Percentiles rank a stretch among this genome's conserved stretches.
Conservation (phyloP, 2,797 vertebrate species). For the Toxotes lorentzi region DNA sequence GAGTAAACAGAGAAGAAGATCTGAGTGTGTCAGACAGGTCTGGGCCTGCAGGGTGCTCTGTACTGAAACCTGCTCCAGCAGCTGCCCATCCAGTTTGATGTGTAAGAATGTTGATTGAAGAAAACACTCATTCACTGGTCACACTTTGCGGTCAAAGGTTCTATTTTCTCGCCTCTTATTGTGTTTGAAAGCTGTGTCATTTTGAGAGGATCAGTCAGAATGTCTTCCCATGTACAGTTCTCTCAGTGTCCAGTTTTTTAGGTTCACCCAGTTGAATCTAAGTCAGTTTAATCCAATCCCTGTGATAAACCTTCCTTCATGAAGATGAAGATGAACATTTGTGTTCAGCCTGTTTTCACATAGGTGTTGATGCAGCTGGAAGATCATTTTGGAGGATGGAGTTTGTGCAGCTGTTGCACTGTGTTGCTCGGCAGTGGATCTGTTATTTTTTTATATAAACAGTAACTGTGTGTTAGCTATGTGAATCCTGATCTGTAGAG, state of each 20-base stretch:
- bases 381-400: not conserved
- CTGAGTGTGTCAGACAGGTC: slow-evolving; percentile 16
- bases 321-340: not conserved
- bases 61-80: not conserved
- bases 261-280: not conserved
- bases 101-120: too few species aligned
- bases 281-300: not conserved
- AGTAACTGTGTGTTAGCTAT: too few species aligned
- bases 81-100: not conserved
- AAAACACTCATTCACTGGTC: too few species aligned
- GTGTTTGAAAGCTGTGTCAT: too few species aligned
- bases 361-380: not conserved
- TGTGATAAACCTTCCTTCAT: too few species aligned
- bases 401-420: not conserved
- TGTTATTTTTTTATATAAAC: too few species aligned
- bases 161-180: too few species aligned
- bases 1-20: too few species aligned
- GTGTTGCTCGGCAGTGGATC: too few species aligned
- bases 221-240: not conserved
- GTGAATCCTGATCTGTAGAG: too few species aligned
- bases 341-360: not conserved
- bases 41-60: slow-evolving; percentile 20
- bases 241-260: not conserved
- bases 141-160: too few species aligned
- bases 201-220: too few species aligned